Base-by-base conservation (phyloP, 2,888 invertebrate genomes). In the Seira musarum region DNA sequence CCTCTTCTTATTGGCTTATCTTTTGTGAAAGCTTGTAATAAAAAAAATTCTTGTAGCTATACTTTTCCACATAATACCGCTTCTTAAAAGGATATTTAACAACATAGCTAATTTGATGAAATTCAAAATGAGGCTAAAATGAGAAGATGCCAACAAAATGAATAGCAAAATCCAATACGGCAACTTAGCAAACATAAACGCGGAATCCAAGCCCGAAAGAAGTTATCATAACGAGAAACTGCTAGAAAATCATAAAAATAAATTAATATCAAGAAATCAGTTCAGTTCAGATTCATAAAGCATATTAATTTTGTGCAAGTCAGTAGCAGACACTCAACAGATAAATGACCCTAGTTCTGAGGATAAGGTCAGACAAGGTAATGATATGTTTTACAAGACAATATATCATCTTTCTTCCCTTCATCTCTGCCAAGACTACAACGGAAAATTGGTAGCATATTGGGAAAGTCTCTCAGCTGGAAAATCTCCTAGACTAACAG, bases 371-470 rank as follows among this genome's bases (percentile, higher is more conserved):
- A 83, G 82, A 85, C 86, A 86, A 86, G 86, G 86, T 86, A 85
- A 86, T 85, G 83, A 83, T 84, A 84, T 85, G 85, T 85, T 85
- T 82, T 85, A 85, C 86, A 86, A 82, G 85, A 84, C 82, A 83
- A 86, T 86, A 86, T 84, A 85, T 86, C 86, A 85, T 84, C 82
- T 63, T 40, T 40, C 40, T 40, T 13, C 13, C 40, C 40, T 40
- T 13, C 40, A 13, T 13, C n/a, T n/a, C n/a, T n/a, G n/a, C n/a
- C n/a, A n/a, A n/a, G n/a, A n/a, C n/a, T n/a, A n/a, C n/a, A n/a
- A 21, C 66, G 68, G 69, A 53, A 63, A 70, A 61, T 67, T 70
- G 65, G 70, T 71, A 81, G 65, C 65, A 69, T 53, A 64, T 77
- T 64, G 77, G 61, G 65, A 69, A 73, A 72, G 53, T 73, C 61